Conservation (phyloP, 2,113 vertebrate species). For the Hippocampus zosterae region DNA sequence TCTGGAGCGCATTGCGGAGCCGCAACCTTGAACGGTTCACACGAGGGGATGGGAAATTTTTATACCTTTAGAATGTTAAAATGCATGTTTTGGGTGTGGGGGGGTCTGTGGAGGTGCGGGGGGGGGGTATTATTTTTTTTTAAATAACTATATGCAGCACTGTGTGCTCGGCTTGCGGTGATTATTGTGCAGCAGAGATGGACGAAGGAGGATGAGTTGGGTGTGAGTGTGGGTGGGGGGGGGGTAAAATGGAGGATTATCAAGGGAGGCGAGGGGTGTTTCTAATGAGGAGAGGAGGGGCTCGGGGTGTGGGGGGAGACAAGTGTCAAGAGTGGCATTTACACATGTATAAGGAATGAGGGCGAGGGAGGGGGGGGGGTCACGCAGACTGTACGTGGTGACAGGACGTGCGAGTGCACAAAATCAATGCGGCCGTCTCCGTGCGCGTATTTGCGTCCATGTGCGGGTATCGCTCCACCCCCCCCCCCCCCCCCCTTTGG, state of each 20-base stretch:
- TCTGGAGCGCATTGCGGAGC: not conserved
- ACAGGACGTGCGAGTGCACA: conserved; percentile 54
- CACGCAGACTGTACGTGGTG: conserved; percentile 45
- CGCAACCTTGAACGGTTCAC: not conserved
- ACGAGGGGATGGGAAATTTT: not conserved
- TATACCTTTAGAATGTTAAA: no score
- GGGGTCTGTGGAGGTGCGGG: not conserved
- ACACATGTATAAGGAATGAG: conserved; percentile 52
- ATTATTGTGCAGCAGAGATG: not conserved
- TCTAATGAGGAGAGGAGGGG: conserved; percentile 15
- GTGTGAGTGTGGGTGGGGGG: not conserved
- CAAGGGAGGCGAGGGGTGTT: not conserved
- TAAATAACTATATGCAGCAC: not conserved
- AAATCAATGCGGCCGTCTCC: conserved; percentile 55
- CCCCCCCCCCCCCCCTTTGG: not conserved
- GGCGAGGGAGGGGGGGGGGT: conserved; percentile 9
- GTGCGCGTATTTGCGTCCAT: conserved; percentile 14
- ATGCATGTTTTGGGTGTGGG: not conserved
- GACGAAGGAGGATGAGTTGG: not conserved
- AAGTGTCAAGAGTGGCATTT: conserved; percentile 58
- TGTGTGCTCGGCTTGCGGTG: no score
- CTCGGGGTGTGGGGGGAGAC: conserved; percentile 34
- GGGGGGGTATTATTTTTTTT: not conserved
- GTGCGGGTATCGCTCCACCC: conserved; percentile 9
- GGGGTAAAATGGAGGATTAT: conserved; percentile 5